Percentiles rank a stretch among this genome's conserved stretches.
Conservation (phyloP, 2,113 vertebrate genomes). For the Thryonomys swinderianus region DNA sequence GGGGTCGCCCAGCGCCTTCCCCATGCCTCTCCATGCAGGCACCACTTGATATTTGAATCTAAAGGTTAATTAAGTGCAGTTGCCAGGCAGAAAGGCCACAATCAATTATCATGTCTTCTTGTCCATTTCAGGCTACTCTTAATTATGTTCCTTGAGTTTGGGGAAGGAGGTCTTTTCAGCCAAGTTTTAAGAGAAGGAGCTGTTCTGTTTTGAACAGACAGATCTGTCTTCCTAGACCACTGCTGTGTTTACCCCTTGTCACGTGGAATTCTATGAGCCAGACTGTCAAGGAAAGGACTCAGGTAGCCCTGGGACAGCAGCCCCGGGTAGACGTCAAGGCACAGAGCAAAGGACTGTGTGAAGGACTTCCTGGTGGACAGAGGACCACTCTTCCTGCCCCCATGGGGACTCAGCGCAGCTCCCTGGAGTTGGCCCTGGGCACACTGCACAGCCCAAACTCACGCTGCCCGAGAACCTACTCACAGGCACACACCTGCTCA, state of each 20-base stretch:
- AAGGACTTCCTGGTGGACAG: not conserved
- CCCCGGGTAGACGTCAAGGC: not conserved
- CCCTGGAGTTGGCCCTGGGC: rapidly evolving
- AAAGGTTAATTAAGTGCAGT: conserved; percentile 92
- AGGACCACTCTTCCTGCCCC: not conserved
- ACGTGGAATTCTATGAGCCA: rapidly evolving
- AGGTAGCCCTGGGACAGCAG: not conserved
- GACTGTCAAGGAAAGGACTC: not conserved
- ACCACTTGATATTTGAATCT: conserved; percentile 90
- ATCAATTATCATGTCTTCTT: conserved; percentile 86
- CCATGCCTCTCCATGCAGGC: conserved; percentile 80
- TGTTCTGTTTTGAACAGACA: conserved; percentile 57
- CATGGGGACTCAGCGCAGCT: not conserved
- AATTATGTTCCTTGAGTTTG: conserved; percentile 87
- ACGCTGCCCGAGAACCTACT: not conserved
- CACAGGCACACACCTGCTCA: rapidly evolving
- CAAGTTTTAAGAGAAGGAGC: conserved; percentile 71
- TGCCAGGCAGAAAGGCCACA: conserved; percentile 89
- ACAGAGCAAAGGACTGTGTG: not conserved
- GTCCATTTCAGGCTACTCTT: conserved; percentile 86
- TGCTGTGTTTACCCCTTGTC: not conserved
- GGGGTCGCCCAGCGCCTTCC: conserved; percentile 45
- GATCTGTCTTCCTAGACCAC: not conserved
- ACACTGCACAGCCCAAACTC: not conserved
- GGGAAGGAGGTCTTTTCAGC: conserved; percentile 70